These are phyloP conservation scores for Mimumesa dahlbomi DNA, from an alignment of 2,888 invertebrate genomes.

Conservation along the genomic window DNA sequence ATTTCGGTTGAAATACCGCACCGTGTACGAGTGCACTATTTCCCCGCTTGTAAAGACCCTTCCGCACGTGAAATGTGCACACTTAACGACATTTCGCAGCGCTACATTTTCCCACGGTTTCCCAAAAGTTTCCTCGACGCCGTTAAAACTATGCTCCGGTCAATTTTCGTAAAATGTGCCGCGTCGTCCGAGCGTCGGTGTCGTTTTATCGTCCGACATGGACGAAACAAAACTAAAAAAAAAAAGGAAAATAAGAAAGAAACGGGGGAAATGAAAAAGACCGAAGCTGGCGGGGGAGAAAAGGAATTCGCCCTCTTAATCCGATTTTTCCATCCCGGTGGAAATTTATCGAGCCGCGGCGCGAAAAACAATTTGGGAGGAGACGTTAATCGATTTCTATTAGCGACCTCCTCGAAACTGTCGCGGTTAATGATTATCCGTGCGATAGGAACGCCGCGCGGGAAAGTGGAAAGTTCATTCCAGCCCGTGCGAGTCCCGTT, in stretches of 20 bases:
- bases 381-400: conserved; percentile 45
- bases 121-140: too few species aligned
- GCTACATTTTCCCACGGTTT: too few species aligned
- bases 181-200: too few species aligned
- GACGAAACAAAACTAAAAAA: too few species aligned
- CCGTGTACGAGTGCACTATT: too few species aligned
- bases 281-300: too few species aligned
- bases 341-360: conserved; percentile 32
- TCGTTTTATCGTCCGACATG: neutral
- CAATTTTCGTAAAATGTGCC: neutral
- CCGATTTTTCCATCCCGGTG: conserved; percentile 39
- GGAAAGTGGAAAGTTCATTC: conserved; percentile 12
- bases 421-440: conserved; percentile 27
- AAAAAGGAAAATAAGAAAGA: too few species aligned
- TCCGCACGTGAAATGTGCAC: too few species aligned
- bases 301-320: conserved; percentile 25
- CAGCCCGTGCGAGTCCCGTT: neutral
- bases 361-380: neutral
- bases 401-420: conserved; percentile 14
- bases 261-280: neutral
- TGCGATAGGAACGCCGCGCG: conserved; percentile 12
- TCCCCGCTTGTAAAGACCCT: too few species aligned
- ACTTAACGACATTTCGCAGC: too few species aligned
- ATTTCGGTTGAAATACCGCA: too few species aligned
- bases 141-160: neutral